Evolutionary conservation across 2,797 vertebrate genomes (phyloP), one percentile per base, ranked within the genome.

Genomic region (Zalophus californianus): DNA sequence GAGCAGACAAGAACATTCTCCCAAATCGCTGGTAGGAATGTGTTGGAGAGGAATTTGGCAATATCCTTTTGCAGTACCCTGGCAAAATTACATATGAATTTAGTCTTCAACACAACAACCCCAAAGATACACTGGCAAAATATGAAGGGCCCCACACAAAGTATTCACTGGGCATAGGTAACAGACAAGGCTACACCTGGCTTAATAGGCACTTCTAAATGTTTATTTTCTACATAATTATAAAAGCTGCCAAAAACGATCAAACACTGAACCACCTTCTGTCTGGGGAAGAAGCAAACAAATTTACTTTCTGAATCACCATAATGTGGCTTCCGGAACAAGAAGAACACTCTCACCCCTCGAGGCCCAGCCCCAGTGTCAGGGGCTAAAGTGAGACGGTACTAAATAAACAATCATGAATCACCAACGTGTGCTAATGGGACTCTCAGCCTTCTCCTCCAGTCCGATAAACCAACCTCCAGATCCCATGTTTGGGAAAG

Each of bases 301-400:
- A 94, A 96, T 96, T 97, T 93, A 84, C 62, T 96, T 94, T 96
- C 82, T 90, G 25, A 95, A 80, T 82, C 38, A n/a, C 88, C 78
- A 97, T 97, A 82, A 92, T 96, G 97, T 93, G 89, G 96, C 92
- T 95, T 75, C 79, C 25, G 10, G 72, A 78, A 96, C 88, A 97
- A 95, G 73, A 70, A n/a, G n/a, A n/a, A n/a, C n/a, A n/a, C n/a
- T n/a, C n/a, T n/a, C n/a, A n/a, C n/a, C n/a, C n/a, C n/a, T n/a
- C n/a, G n/a, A n/a, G n/a, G n/a, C n/a, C n/a, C n/a, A n/a, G n/a
- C n/a, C n/a, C n/a, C n/a, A n/a, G n/a, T n/a, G n/a, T n/a, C n/a
- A n/a, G n/a, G n/a, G n/a, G n/a, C n/a, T n/a, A n/a, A n/a, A n/a
- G n/a, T n/a, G n/a, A n/a, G n/a, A n/a, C n/a, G n/a, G n/a, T n/a